Evolutionary conservation across 2,888 invertebrate genomes (phyloP).

Genomic region (Dermolepida albohirtum): DNA sequence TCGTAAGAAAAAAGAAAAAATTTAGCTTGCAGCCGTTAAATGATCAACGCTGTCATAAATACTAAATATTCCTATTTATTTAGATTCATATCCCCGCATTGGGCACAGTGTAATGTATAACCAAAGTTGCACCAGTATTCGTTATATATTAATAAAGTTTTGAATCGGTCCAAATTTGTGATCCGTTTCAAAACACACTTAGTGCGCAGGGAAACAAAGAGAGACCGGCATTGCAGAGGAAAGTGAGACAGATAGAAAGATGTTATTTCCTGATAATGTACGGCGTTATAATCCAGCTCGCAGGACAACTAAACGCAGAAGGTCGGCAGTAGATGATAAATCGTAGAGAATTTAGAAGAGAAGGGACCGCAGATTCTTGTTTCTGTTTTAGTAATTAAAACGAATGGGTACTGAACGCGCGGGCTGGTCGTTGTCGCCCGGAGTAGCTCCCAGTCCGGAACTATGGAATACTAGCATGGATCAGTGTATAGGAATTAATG

Average conservation of each 20-base stretch:
- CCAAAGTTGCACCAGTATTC: conserved; percentile 28
- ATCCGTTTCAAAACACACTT: conserved; percentile 16
- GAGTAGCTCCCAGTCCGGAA: conserved; percentile 53
- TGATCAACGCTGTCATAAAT: conserved; percentile 13
- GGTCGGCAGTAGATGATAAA: conserved; percentile 53
- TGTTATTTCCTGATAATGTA: conserved; percentile 41
- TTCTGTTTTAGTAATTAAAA: conserved; percentile 60
- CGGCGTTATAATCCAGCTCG: conserved; percentile 39
- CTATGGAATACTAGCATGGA: conserved; percentile 53
- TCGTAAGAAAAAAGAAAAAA: too few species aligned
- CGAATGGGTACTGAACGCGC: conserved; percentile 55
- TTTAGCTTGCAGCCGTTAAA: not conserved
- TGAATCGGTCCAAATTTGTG: conserved; percentile 24
- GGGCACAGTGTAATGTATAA: conserved; percentile 25
- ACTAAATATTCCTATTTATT: conserved; percentile 17
- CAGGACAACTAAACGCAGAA: conserved; percentile 45
- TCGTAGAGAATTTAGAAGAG: conserved; percentile 53
- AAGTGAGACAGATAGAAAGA: conserved; percentile 16
- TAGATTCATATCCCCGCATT: not conserved
- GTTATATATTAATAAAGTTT: conserved; percentile 38
- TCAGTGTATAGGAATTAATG: conserved; percentile 56
- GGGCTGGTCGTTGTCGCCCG: conserved; percentile 53
- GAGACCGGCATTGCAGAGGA: not conserved
- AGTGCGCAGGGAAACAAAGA: conserved; percentile 22
- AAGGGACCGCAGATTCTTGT: conserved; percentile 58